phyloP scores from a whole-genome alignment of 2,888 invertebrate genomes.

The Rhorus exstirpatorius region DNA sequence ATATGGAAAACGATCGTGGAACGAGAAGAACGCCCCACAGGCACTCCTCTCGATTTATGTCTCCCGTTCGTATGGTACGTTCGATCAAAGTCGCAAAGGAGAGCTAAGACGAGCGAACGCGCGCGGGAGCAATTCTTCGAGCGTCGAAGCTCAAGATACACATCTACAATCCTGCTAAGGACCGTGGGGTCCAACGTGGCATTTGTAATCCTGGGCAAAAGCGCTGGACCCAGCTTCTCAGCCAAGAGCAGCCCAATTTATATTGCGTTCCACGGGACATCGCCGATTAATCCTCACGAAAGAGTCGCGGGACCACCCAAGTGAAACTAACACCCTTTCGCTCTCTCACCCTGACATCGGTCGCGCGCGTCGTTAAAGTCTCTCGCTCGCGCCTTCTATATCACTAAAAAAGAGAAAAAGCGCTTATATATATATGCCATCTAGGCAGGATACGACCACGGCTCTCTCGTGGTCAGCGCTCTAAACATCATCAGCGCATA shows the following conservation, averaged over 20 bases:
- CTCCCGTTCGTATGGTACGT: constrained; percentile 62
- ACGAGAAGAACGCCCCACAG: constrained; percentile 7
- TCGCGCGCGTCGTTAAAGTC: constrained; percentile 82
- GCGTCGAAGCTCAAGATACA: constrained; percentile 79
- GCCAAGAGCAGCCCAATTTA: constrained; percentile 82
- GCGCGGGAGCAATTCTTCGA: constrained; percentile 76
- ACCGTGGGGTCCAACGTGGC: constrained; percentile 75
- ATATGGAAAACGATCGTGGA: not conserved
- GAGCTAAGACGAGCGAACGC: constrained; percentile 46
- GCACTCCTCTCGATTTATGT: constrained; percentile 69
- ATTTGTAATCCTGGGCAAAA: constrained; percentile 83
- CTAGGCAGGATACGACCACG: constrained; percentile 22
- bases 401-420: constrained; percentile 46
- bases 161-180: constrained; percentile 84
- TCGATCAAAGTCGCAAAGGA: constrained; percentile 79
- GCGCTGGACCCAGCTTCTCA: constrained; percentile 68
- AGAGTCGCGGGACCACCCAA: constrained; percentile 84
- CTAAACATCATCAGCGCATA: constrained; percentile 66
- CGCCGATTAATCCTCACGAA: constrained; percentile 84
- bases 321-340: constrained; percentile 83
- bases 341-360: constrained; percentile 79
- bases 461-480: constrained; percentile 32
- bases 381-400: constrained; percentile 68
- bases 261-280: constrained; percentile 83
- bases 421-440: constrained; percentile 27